These are phyloP conservation scores for Zosterops lateralis DNA, from an alignment of 2,113 vertebrate species.

Conservation along the genomic window DNA sequence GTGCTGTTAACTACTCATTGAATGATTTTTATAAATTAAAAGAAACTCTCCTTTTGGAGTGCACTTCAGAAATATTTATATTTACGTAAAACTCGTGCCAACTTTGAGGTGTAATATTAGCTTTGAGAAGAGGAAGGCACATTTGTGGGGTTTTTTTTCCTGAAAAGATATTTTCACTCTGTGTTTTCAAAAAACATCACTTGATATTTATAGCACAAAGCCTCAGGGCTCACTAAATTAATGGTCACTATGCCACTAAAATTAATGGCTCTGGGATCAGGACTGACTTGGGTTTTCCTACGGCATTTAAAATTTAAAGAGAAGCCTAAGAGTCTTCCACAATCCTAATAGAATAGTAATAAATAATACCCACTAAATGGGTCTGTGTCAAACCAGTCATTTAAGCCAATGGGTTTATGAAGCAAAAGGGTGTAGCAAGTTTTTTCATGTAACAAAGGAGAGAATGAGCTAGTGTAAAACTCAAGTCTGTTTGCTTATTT, in stretches of 20 bases:
- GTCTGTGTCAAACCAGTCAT: background rate
- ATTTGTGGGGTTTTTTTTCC: background rate
- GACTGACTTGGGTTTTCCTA: background rate
- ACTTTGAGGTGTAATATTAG: background rate
- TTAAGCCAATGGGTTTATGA: background rate
- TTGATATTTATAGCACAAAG: background rate
- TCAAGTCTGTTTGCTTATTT: background rate
- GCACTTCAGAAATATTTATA: background rate
- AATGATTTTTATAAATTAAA: background rate
- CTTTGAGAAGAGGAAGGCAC: background rate
- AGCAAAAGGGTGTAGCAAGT: background rate
- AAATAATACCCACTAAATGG: background rate
- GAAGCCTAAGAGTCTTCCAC: background rate
- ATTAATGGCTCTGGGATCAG: background rate
- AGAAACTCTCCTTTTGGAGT: background rate
- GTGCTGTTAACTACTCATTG: background rate
- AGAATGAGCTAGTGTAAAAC: background rate
- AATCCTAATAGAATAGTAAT: conserved; percentile 2
- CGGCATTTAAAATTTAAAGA: conserved; percentile 35
- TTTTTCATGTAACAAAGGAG: background rate
- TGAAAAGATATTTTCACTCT: background rate
- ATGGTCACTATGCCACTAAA: background rate
- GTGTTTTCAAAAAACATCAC: background rate
- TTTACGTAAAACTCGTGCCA: background rate
- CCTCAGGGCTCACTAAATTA: background rate